Evolutionary conservation across 2,888 invertebrate species (phyloP), one percentile per base, ranked within the genome.

Genomic region (Altica lythri): DNA sequence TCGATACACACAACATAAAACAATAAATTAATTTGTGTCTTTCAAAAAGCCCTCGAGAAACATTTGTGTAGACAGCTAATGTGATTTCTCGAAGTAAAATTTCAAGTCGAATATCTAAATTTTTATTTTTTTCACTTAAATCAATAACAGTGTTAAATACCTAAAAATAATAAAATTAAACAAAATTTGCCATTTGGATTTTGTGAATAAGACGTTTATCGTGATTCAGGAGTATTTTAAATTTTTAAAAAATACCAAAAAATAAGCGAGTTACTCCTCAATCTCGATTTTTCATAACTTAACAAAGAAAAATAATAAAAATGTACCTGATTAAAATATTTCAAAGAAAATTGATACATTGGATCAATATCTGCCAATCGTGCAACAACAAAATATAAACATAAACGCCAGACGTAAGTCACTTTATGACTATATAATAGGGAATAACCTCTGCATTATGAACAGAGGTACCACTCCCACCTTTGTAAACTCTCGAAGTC

Each of bases 261-360:
- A n/a, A n/a, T n/a, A n/a, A n/a, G n/a, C n/a, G n/a, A n/a, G n/a
- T n/a, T n/a, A n/a, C n/a, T n/a, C n/a, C n/a, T n/a, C n/a, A n/a
- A n/a, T n/a, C 4, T 22, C 22, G 22, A 22, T 22, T 22, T 22
- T 22, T 22, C 4, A 22, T 5, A 22, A 22, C 4, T 22, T 22
- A 5, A 22, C 22, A 22, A 22, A 6, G 6, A 22, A 22, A 22
- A 22, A 22, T 22, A 22, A 4, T 22, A n/a, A n/a, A n/a, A n/a
- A n/a, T n/a, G 68, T 71, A 81, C 83, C 74, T 85, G 84, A 62
- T 84, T 90, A 71, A 95, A 95, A 79, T 94, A 95, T 67, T 90
- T 92, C 27, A 95, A 79, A 0, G 94, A 95, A 77, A 90, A 95
- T 77, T 96, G 95, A 76, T 96, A 96, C 95, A 95, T 95, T 0